Evolutionary conservation across 2,797 vertebrate genomes (phyloP).

Genomic region (Sebastes kiyomatsui): DNA sequence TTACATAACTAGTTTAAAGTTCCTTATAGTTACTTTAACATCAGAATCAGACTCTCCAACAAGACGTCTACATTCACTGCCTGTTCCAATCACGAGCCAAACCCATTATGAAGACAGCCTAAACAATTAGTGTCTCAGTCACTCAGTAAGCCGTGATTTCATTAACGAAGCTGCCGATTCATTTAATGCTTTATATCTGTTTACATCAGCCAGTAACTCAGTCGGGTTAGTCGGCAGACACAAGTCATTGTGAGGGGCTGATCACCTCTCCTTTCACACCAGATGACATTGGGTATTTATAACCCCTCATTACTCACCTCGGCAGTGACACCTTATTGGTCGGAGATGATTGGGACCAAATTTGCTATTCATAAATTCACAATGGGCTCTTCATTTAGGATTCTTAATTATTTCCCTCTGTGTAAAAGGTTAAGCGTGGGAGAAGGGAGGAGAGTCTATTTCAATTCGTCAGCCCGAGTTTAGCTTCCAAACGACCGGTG

Average conservation of each 20-base stretch:
- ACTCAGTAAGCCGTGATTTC: constrained; percentile 4
- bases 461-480: constrained; percentile 29
- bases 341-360: constrained; percentile 59
- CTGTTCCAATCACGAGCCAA: neutral
- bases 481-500: constrained; percentile 17
- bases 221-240: constrained; percentile 22
- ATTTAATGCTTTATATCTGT: constrained; percentile 38
- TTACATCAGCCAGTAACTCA: constrained; percentile 33
- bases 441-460: constrained; percentile 20
- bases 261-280: constrained; percentile 51
- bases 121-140: constrained; percentile 24
- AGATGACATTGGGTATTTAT: constrained; percentile 54
- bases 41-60: neutral
- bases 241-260: constrained; percentile 17
- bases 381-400: constrained; percentile 43
- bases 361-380: constrained; percentile 67
- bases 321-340: constrained; percentile 53
- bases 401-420: constrained; percentile 55
- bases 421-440: constrained; percentile 55
- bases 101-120: constrained; percentile 7
- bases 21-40: neutral
- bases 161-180: constrained; percentile 29
- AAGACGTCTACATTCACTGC: neutral
- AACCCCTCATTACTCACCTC: constrained; percentile 59
- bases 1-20: neutral